A percentile compares a stretch with the other conserved stretches of the same genome.
phyloP scores from a whole-genome alignment of 2,888 invertebrate genomes.

The Nipponacmea schrenckii region DNA sequence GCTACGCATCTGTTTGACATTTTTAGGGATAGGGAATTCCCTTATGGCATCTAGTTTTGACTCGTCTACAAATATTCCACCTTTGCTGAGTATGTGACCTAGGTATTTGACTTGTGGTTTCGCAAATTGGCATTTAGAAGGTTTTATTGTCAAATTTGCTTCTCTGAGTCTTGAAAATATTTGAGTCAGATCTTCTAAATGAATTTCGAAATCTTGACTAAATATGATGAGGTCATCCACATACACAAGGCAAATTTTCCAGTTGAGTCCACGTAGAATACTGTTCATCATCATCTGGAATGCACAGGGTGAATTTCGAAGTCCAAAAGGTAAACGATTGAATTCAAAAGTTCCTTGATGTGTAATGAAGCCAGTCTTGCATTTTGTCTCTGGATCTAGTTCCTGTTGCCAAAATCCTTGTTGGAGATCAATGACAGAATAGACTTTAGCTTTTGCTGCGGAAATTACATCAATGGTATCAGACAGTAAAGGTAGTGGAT shows the following conservation, averaged over 20 bases:
- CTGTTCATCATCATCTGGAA: constrained; percentile 32
- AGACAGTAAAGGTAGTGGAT: constrained; percentile 29
- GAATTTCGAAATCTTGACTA: constrained; percentile 28
- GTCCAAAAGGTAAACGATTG: constrained; percentile 36
- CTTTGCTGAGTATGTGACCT: constrained; percentile 32
- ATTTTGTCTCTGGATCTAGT: constrained; percentile 24
- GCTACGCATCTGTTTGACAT: constrained; percentile 22
- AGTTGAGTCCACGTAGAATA: constrained; percentile 33
- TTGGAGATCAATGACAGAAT: constrained; percentile 28
- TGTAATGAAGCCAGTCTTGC: constrained; percentile 33
- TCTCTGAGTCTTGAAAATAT: constrained; percentile 31
- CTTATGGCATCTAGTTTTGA: constrained; percentile 24
- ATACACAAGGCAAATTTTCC: constrained; percentile 36
- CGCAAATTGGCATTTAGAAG: constrained; percentile 37
- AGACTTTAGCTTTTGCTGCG: constrained; percentile 23
- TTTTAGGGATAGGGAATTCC: constrained; percentile 24
- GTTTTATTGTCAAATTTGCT: constrained; percentile 32
- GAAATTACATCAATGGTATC: constrained; percentile 33
- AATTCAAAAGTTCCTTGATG: constrained; percentile 32
- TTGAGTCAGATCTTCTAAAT: constrained; percentile 26
- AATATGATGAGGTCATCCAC: constrained; percentile 39
- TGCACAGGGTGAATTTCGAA: constrained; percentile 31
- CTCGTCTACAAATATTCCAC: constrained; percentile 29
- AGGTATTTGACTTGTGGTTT: constrained; percentile 28
- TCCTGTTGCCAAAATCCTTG: constrained; percentile 29